Evolutionary conservation across 2,888 invertebrate species (phyloP).

Genomic region (Tanypteryx hageni): DNA sequence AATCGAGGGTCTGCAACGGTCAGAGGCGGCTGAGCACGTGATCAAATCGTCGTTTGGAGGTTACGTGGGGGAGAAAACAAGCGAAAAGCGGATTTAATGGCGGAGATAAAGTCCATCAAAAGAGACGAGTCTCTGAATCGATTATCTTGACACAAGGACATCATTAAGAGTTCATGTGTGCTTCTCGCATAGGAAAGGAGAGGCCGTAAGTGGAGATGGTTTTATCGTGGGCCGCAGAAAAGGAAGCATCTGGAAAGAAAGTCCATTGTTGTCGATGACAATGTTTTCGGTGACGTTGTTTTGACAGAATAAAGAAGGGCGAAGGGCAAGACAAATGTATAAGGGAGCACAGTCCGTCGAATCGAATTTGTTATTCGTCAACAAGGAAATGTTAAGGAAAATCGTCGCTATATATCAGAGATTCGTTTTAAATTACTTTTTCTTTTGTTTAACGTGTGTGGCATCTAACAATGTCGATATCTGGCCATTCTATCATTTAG

Average conservation of each 20-base stretch:
- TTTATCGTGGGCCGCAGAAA: background rate
- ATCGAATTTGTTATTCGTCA: too few species aligned
- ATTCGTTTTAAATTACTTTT: too few species aligned
- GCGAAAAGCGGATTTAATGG: background rate
- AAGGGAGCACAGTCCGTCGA: too few species aligned
- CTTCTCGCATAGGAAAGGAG: background rate
- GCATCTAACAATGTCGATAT: too few species aligned
- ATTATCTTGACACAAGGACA: background rate
- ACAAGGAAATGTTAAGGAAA: too few species aligned
- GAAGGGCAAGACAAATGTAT: too few species aligned
- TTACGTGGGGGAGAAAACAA: background rate
- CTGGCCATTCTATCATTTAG: too few species aligned
- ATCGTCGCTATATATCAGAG: too few species aligned
- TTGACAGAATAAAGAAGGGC: too few species aligned
- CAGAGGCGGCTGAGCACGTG: background rate
- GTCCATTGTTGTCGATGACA: background rate
- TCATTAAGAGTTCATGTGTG: slow-evolving; percentile 9
- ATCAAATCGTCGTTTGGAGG: background rate
- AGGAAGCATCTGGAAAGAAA: background rate
- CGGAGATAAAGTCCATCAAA: slow-evolving; percentile 18
- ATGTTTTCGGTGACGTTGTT: too few species aligned
- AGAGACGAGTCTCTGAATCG: background rate
- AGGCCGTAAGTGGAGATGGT: background rate
- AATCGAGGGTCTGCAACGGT: background rate
- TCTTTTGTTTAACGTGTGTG: too few species aligned